Evolutionary conservation across 1,140 invertebrate species (phyloP).

Genomic region (Philotrypesis tridentata): DNA sequence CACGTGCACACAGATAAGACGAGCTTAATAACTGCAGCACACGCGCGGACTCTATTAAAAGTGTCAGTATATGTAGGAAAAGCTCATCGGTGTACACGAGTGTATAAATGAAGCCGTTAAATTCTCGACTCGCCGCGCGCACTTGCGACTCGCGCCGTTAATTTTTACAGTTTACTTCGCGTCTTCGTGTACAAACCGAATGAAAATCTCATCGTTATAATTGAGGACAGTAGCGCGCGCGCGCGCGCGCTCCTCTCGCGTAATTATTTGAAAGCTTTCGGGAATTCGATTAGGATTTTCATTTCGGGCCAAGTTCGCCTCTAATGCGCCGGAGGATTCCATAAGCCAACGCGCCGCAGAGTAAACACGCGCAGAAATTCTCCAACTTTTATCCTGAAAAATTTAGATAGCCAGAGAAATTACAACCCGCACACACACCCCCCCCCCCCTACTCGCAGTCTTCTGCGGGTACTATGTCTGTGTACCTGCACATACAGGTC

Average conservation of each 20-base stretch:
- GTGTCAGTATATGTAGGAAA: too few species aligned
- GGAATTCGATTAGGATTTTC: neutral
- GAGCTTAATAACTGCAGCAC: too few species aligned
- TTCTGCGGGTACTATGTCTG: too few species aligned
- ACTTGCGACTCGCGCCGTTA: neutral
- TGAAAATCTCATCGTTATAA: neutral
- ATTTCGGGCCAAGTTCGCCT: neutral
- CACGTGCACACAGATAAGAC: too few species aligned
- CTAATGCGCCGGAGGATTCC: too few species aligned
- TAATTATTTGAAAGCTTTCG: slow-evolving; percentile 6
- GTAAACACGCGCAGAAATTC: neutral
- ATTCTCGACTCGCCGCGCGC: too few species aligned
- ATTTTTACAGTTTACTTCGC: neutral
- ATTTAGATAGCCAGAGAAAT: neutral
- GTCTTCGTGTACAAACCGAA: neutral
- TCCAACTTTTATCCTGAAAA: neutral
- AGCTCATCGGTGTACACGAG: too few species aligned
- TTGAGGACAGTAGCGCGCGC: too few species aligned
- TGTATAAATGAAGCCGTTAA: neutral
- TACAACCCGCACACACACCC: neutral
- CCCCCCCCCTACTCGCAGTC: too few species aligned
- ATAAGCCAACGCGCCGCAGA: too few species aligned
- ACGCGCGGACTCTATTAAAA: too few species aligned
- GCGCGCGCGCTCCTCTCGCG: neutral
- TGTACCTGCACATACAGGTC: too few species aligned